phyloP scores from a whole-genome alignment of 2,113 vertebrate species.

The Semicossyphus pulcher region DNA sequence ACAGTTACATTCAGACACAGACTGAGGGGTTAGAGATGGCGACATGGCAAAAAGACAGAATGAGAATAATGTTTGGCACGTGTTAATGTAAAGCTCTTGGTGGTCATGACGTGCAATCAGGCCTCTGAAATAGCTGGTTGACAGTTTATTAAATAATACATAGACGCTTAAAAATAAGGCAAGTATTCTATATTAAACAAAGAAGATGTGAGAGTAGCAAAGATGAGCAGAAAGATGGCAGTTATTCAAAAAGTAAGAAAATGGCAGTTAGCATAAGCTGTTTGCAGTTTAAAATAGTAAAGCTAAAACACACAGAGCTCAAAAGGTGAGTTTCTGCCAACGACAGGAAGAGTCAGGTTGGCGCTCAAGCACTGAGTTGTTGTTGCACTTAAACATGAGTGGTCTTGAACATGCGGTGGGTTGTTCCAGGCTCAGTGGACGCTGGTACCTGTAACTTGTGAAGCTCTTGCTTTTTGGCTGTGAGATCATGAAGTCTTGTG shows the following conservation, averaged over 20 bases:
- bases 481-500: conserved; percentile 90
- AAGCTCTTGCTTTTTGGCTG: conserved; percentile 92
- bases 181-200: conserved; percentile 8
- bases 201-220: conserved; percentile 36
- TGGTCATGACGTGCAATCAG: conserved; percentile 20
- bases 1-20: conserved; percentile 49
- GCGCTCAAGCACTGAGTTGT: neutral
- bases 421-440: neutral
- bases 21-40: conserved; percentile 50
- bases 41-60: conserved; percentile 33
- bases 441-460: conserved; percentile 92
- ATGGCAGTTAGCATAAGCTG: conserved; percentile 38
- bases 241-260: conserved; percentile 4
- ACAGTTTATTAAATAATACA: conserved; percentile 21
- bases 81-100: conserved; percentile 26
- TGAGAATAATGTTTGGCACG: conserved; percentile 2
- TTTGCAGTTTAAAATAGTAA: neutral
- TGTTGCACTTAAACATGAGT: conserved; percentile 22
- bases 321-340: conserved; percentile 32
- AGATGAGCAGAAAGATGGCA: conserved; percentile 37
- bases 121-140: conserved; percentile 16
- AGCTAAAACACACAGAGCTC: conserved; percentile 8
- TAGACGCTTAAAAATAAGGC: neutral
- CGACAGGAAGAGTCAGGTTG: neutral
- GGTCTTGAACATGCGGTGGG: neutral